Evolutionary conservation across 2,797 vertebrate genomes (phyloP), one percentile per base, ranked within the genome.

Genomic region (Scleropages formosus): DNA sequence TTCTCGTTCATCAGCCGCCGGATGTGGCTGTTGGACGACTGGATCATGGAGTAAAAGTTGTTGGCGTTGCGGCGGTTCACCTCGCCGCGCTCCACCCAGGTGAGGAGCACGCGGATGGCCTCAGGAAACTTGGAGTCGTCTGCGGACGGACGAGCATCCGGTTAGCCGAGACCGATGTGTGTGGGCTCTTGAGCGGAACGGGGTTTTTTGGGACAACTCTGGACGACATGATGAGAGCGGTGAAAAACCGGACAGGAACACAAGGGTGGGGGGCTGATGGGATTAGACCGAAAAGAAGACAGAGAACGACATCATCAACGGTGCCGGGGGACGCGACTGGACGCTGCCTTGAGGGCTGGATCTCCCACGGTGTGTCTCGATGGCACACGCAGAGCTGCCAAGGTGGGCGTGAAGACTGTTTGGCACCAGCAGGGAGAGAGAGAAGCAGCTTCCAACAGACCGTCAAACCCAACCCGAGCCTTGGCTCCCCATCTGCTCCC

Each of bases 1-100:
- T 97, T 98, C 88, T 98, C 96, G 0, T 92, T 91, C 82, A 95
- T 91, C 26, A 98, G 91, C 24, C 95, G 88, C 75, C 96, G 95
- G 80, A 98, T 87, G 78, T 98, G 96, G 87, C 96, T 96, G 85
- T 97, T 98, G 77, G 95, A 95, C 0, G 95, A 96, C 87, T 98
- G 96, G 89, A 98, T 96, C 97, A 98, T 98, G 79, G 96, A 98
- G 86, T 98, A 98, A 90, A 98, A 98, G 91, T 94, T 97, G 89
- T 97, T 98, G 87, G 96, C 95, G 0, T 94, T 98, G 70, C 95
- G 92, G 22, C 96, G 95, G 88, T 96, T 98, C 78, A 98, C 96
- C 69, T 98, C 97, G 0, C 97, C 96, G 8, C 96, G 92, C 39
- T 98, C 96, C 82, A 98, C 90, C 97, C 97, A 98, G 69, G 96